Percentiles rank a stretch among this genome's conserved stretches.
phyloP scores from a whole-genome alignment of 2,113 vertebrate genomes.

The Phalacrocorax carbo region DNA sequence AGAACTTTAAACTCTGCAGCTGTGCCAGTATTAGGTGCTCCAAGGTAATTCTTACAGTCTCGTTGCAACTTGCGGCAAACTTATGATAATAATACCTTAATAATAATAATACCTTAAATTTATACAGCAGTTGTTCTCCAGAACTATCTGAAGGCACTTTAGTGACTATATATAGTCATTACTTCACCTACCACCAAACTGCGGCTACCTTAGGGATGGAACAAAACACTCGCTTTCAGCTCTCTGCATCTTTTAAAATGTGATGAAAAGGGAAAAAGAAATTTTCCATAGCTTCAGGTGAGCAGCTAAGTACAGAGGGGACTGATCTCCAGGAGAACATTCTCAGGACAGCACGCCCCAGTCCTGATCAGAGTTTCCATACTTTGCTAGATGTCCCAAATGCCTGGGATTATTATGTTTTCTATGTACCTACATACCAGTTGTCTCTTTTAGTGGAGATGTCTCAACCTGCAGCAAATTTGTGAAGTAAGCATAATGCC shows the following conservation, averaged over 20 bases:
- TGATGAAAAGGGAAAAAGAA: conserved; percentile 28
- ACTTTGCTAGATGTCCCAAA: not conserved
- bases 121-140: conserved; percentile 59
- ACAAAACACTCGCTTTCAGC: conserved; percentile 36
- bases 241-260: conserved; percentile 47
- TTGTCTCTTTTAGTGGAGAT: not conserved
- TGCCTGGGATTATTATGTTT: not conserved
- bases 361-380: not conserved
- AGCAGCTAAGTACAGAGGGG: conserved; percentile 32
- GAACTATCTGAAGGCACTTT: conserved; percentile 65
- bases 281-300: not conserved
- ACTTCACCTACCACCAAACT: conserved; percentile 51
- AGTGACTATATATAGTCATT: conserved; percentile 71
- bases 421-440: not conserved
- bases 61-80: conserved; percentile 66
- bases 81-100: conserved; percentile 70
- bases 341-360: not conserved
- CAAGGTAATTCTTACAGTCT: conserved; percentile 57
- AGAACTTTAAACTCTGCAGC: conserved; percentile 29
- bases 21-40: conserved; percentile 22
- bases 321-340: conserved; percentile 20
- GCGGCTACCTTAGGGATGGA: conserved; percentile 48
- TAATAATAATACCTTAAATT: conserved; percentile 73
- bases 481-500: not conserved
- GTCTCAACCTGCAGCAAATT: not conserved